Conservation (phyloP, 2,797 vertebrate species). For the Cercopithecus hamlyni region DNA sequence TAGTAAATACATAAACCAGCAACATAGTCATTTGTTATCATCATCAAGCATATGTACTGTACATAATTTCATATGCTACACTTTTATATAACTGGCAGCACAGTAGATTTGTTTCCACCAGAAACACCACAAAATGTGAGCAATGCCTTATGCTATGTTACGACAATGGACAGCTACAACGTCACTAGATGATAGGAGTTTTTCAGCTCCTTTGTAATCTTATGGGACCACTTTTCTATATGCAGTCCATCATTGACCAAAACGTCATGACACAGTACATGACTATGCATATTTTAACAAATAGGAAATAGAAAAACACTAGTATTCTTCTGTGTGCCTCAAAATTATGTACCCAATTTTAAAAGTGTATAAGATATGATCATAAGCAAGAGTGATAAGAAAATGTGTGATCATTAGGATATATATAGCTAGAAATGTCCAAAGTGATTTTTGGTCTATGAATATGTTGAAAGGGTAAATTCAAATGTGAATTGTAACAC, state of each 20-base stretch:
- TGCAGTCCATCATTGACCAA: background rate
- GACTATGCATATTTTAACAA: background rate
- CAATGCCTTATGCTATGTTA: background rate
- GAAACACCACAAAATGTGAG: background rate
- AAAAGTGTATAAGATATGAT: background rate
- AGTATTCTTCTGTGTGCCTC: background rate
- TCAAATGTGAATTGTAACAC: background rate
- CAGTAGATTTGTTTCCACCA: background rate
- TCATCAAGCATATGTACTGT: background rate
- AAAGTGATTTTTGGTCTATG: background rate
- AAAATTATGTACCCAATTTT: background rate
- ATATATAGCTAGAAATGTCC: background rate
- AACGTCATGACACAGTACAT: background rate
- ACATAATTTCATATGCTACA: background rate
- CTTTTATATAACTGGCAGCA: background rate
- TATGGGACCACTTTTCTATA: background rate
- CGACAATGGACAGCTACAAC: no score
- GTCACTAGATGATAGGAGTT: background rate
- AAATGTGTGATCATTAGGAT: background rate
- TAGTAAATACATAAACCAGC: background rate
- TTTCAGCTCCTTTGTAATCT: background rate
- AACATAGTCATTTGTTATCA: background rate
- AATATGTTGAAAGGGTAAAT: background rate
- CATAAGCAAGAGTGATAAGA: background rate
- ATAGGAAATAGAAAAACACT: background rate